Percentiles rank a stretch among this genome's conserved stretches.
Evolutionary conservation across 2,888 invertebrate species (phyloP).

Genomic region (Augiades crinisus): DNA sequence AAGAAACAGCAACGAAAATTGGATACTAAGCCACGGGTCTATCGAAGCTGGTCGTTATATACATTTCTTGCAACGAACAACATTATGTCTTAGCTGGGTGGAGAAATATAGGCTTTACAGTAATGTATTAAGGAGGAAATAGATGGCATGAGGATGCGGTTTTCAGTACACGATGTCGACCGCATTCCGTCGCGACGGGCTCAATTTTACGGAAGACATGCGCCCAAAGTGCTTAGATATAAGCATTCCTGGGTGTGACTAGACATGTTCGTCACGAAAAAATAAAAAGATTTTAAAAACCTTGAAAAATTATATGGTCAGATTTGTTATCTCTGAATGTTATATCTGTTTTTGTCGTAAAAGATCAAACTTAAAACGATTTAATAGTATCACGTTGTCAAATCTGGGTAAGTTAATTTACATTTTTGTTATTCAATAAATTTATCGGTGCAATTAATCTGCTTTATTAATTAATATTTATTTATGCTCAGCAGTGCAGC

Average conservation of each 20-base stretch:
- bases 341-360: no score
- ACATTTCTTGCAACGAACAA: constrained; percentile 38
- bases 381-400: no score
- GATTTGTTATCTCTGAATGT: no score
- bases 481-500: no score
- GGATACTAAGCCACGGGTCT: constrained; percentile 34
- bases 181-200: constrained; percentile 52
- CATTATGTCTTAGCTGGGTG: constrained; percentile 28
- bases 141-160: constrained; percentile 33
- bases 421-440: no score
- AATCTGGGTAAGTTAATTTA: no score
- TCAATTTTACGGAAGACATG: constrained; percentile 61
- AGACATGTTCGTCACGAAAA: no score
- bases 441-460: no score
- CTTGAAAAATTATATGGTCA: no score
- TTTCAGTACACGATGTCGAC: constrained; percentile 41
- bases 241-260: constrained; percentile 1
- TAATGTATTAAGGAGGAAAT: constrained; percentile 25
- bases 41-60: constrained; percentile 37
- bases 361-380: no score
- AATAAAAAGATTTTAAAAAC: no score
- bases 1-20: constrained; percentile 29
- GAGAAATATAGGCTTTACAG: constrained; percentile 39
- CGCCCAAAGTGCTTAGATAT: constrained; percentile 34
- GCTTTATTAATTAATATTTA: no score